A percentile compares a stretch with the other conserved stretches of the same genome.
Conservation (phyloP, 1,140 invertebrate genomes). For the Euglossa dilemma region DNA sequence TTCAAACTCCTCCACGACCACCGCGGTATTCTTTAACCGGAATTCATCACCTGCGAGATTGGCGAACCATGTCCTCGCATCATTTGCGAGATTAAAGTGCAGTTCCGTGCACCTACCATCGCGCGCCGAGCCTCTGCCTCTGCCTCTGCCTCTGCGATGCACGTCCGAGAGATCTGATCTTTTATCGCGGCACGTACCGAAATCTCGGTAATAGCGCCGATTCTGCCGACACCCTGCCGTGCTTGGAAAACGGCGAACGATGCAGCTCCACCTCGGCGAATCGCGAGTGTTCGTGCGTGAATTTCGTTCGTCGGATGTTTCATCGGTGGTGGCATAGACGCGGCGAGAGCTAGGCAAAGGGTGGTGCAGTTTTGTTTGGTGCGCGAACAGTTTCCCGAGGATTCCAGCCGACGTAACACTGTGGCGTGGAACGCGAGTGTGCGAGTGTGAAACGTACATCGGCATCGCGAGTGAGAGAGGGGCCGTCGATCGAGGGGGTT, state of each 20-base stretch:
- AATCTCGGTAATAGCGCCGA: slow-evolving; percentile 44
- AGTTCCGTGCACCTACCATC: slow-evolving; percentile 34
- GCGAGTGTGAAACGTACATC: neutral
- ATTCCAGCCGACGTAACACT: neutral
- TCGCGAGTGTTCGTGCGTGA: neutral
- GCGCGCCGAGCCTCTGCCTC: neutral
- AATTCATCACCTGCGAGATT: neutral
- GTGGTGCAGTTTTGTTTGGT: neutral
- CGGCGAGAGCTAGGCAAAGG: neutral
- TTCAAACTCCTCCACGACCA: neutral
- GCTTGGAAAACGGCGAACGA: neutral
- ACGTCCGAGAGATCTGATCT: slow-evolving; percentile 60
- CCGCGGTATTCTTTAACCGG: neutral
- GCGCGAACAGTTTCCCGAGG: neutral
- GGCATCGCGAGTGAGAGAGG: neutral
- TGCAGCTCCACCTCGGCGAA: neutral
- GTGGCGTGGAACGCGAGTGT: neutral
- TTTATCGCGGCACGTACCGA: slow-evolving; percentile 57
- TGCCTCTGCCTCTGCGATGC: slow-evolving; percentile 23
- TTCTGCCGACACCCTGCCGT: neutral
- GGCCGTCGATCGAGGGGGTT: neutral
- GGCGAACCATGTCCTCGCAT: slow-evolving; percentile 43
- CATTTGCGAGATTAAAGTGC: slow-evolving; percentile 68
- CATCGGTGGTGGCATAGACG: neutral
- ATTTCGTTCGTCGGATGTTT: neutral